These are phyloP conservation scores for Colaptes auratus DNA, from an alignment of 2,113 vertebrate genomes.

Conservation along the genomic window DNA sequence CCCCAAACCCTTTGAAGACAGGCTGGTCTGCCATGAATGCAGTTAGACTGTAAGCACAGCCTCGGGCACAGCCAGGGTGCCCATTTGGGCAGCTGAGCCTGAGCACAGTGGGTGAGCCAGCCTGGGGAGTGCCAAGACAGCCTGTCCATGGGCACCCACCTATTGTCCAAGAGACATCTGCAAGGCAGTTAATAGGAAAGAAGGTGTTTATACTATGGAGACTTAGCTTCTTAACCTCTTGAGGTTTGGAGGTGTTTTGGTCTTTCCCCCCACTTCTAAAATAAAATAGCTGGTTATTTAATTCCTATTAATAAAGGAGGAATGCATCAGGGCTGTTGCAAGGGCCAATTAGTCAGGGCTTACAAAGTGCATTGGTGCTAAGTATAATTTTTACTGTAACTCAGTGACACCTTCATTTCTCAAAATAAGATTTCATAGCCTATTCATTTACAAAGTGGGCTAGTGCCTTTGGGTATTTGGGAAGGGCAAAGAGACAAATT, in stretches of 20 bases:
- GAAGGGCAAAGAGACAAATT: conserved; percentile 71
- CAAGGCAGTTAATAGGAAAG: not conserved
- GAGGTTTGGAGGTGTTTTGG: not conserved
- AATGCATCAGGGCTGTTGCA: not conserved
- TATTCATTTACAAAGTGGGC: conserved; percentile 66
- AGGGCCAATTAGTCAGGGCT: not conserved
- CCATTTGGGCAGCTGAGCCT: not conserved
- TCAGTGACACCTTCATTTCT: conserved; percentile 52
- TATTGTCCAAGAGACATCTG: not conserved
- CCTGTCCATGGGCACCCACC: not conserved
- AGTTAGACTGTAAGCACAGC: not conserved
- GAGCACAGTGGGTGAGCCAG: not conserved
- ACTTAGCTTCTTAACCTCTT: not conserved
- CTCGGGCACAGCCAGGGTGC: not conserved
- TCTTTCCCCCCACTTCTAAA: not conserved
- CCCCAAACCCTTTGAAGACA: not conserved
- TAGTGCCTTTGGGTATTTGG: conserved; percentile 70
- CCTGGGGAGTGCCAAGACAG: not conserved
- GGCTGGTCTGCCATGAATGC: accelerated
- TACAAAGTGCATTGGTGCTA: not conserved
- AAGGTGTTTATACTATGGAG: not conserved
- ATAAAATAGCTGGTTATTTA: conserved; percentile 22
- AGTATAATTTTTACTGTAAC: conserved; percentile 31
- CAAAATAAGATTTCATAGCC: conserved; percentile 63
- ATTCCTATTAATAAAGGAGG: not conserved